A percentile compares a stretch with the other conserved stretches of the same genome.
These are phyloP conservation scores for Hyles euphorbiae DNA, from an alignment of 1,140 invertebrate species.

Conservation along the genomic window DNA sequence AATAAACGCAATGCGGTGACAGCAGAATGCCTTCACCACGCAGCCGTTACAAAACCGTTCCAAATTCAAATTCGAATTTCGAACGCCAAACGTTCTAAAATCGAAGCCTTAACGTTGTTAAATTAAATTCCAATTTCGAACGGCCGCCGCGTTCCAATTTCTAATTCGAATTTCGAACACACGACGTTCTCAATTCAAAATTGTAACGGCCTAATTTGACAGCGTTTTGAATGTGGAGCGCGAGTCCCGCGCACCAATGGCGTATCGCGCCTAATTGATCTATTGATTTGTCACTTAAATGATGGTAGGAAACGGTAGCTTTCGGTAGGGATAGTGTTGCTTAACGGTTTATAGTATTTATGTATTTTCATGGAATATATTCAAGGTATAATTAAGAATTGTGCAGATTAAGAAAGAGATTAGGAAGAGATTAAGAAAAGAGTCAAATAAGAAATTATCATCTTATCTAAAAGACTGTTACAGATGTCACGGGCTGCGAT, in stretches of 20 bases:
- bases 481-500: no score
- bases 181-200: constrained; percentile 5
- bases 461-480: no score
- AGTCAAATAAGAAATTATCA: no score
- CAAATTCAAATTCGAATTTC: constrained; percentile 2
- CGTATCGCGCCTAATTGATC: constrained; percentile 7
- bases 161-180: not conserved
- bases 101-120: not conserved
- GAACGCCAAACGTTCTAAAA: not conserved
- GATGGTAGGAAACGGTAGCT: constrained; percentile 5
- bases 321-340: no score
- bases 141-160: not conserved
- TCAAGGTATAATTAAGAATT: no score
- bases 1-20: no score
- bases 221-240: constrained; percentile 3
- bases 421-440: no score
- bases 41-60: not conserved
- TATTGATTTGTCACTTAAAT: constrained; percentile 3
- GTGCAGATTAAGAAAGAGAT: no score
- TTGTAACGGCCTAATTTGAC: constrained; percentile 8
- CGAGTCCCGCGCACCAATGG: constrained; percentile 4
- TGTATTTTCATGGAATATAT: no score
- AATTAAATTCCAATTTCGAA: not conserved
- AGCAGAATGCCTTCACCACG: no score
- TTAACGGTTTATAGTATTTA: no score